Conservation (phyloP, 2,888 invertebrate species). For the Epinotia nisella region DNA sequence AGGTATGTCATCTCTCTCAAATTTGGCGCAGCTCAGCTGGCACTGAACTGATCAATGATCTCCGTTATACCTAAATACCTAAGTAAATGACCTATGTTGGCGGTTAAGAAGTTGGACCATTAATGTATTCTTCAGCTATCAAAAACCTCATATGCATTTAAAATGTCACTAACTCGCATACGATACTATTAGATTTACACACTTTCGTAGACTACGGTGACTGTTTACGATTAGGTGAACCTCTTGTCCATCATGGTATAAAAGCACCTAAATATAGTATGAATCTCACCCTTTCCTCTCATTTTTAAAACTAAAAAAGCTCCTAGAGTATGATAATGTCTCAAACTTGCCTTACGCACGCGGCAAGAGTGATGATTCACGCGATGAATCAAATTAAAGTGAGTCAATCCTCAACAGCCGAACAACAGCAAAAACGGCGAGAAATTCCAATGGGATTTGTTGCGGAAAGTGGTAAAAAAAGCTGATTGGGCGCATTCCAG, state of each 20-base stretch:
- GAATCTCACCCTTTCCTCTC: no score
- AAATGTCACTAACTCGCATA: no score
- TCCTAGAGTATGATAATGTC: not conserved
- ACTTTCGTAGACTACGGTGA: no score
- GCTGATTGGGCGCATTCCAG: slow-evolving; percentile 46
- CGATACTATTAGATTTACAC: no score
- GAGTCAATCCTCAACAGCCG: slow-evolving; percentile 21
- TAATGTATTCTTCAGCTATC: no score
- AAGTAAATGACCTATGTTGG: not conserved
- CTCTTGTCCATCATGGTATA: not conserved
- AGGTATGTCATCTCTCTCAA: no score
- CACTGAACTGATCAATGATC: no score
- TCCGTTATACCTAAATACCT: no score
- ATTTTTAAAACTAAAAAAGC: not conserved
- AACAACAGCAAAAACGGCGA: slow-evolving; percentile 16
- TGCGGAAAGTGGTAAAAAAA: slow-evolving; percentile 47
- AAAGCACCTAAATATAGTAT: no score
- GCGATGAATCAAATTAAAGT: slow-evolving; percentile 34
- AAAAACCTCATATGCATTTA: not conserved
- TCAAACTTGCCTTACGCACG: not conserved
- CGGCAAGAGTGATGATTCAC: not conserved
- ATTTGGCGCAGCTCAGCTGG: no score
- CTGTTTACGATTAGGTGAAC: no score
- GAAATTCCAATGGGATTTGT: slow-evolving; percentile 29
- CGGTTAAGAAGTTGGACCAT: no score